phyloP scores from a whole-genome alignment of 2,888 invertebrate species.

The Acronicta aceris region DNA sequence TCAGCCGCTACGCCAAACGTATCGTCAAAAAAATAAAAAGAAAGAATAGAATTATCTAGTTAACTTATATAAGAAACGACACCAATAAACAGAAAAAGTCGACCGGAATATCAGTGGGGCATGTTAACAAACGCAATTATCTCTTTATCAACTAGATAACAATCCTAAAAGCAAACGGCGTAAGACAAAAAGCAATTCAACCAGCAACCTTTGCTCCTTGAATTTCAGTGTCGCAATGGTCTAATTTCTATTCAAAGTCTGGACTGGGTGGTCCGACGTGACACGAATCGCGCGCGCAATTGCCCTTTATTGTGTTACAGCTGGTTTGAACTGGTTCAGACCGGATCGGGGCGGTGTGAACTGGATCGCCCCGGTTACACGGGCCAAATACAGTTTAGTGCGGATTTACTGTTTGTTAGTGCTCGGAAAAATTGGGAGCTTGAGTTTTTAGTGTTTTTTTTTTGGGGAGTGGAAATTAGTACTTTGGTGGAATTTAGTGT shows the following conservation, averaged over 20 bases:
- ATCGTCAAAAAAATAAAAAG: too few relatives aligned
- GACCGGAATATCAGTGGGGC: constrained; percentile 14
- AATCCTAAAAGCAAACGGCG: constrained; percentile 47
- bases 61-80: background rate
- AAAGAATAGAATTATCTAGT: background rate
- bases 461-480: constrained; percentile 12
- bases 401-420: constrained; percentile 51
- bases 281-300: constrained; percentile 68
- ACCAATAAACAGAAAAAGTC: constrained; percentile 6
- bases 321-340: constrained; percentile 57
- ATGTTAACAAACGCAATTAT: constrained; percentile 27
- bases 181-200: constrained; percentile 51
- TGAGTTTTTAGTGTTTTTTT: constrained; percentile 28
- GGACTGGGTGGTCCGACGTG: constrained; percentile 67
- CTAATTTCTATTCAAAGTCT: constrained; percentile 72
- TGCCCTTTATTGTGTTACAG: constrained; percentile 74
- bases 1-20: too few relatives aligned
- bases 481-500: constrained; percentile 6
- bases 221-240: constrained; percentile 62
- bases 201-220: constrained; percentile 47
- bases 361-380: constrained; percentile 53
- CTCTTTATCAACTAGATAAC: constrained; percentile 48
- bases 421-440: constrained; percentile 28
- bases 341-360: constrained; percentile 46
- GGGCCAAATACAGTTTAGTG: constrained; percentile 53